A percentile compares a stretch with the other conserved stretches of the same genome.
These are phyloP conservation scores for Urocolius indicus DNA, from an alignment of 2,113 vertebrate species.

Conservation along the genomic window DNA sequence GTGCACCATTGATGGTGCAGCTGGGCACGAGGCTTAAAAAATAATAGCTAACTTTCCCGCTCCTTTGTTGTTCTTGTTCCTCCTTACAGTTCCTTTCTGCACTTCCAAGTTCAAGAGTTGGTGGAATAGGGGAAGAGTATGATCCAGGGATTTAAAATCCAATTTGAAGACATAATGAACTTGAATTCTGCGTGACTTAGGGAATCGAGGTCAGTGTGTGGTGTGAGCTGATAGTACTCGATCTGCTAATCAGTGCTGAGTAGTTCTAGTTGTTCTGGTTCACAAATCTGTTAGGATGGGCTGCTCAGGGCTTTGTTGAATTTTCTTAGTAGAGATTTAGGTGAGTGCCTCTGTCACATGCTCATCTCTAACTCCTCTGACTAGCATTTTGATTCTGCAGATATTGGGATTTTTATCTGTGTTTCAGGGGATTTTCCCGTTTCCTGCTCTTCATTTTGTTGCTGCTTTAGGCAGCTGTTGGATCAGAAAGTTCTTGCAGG, in stretches of 20 bases:
- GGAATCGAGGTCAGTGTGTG: neutral
- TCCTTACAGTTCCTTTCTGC: neutral
- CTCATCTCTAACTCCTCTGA: neutral
- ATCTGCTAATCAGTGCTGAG: neutral
- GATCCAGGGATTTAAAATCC: conserved; percentile 20
- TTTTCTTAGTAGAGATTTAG: neutral
- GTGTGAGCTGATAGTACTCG: neutral
- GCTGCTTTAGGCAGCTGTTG: neutral
- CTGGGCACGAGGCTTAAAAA: conserved; percentile 8
- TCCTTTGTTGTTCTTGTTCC: neutral
- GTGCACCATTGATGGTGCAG: neutral
- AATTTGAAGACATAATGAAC: conserved; percentile 3
- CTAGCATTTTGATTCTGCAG: neutral
- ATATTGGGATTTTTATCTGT: neutral
- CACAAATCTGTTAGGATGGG: neutral
- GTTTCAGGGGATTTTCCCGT: neutral
- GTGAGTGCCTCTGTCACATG: fast-evolving
- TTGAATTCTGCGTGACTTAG: neutral
- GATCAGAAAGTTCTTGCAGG: neutral
- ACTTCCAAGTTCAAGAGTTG: neutral
- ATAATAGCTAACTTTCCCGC: neutral
- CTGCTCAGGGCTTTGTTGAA: neutral
- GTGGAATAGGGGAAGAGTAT: neutral
- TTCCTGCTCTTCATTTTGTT: neutral
- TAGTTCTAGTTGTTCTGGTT: neutral